Base-by-base conservation (phyloP, 23 tunicate genomes). In the Ascidia mentula region DNA sequence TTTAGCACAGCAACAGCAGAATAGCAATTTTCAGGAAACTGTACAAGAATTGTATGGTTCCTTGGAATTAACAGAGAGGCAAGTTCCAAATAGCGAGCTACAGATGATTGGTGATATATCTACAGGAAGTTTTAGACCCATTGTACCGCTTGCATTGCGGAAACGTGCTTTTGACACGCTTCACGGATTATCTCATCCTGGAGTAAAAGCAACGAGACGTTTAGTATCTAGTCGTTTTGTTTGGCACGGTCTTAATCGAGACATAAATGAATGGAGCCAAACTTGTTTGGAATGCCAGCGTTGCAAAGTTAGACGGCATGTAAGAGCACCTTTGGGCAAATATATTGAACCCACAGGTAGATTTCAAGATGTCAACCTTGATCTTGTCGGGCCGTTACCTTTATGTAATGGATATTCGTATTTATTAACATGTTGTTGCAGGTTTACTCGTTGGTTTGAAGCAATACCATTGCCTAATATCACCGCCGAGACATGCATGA, bases 301-400 rank as follows among this genome's bases (percentile, higher is more conserved):
- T 20, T 37, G 82, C 0, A 85, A 85, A 77, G 35, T 85, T 6
- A 60, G 36, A 20, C 18, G 38, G 0, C 89, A 85, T 6, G 69
- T 40, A 0, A 24, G n/a, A 0, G 0, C 80, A 8, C 72, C 78
- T 1, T 32, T 85, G 0, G 59, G 42, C n/a, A 34, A 12, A 7
- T 70, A 65, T 2, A 0, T 17, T 2, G 30, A 30, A 4, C 72
- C 83, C 6, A n/a, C 22, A 0, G 36, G 30, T 18, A 45, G 74
- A 72, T 85, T 85, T 78, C 24, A 31, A 0, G 71, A 72, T 79
- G 40, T 85, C 22, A 61, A 78, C 1, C 40, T 85, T 0, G 89
- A 85, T n/a, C 39, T 85, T 0, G 83, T 79, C 32, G 83, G 89
- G 4, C 83, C 89, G 20, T 71, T 85, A 37, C 89, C 83, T 5